Base-by-base conservation (phyloP, 2,113 vertebrate species). In the Cervus canadensis region DNA sequence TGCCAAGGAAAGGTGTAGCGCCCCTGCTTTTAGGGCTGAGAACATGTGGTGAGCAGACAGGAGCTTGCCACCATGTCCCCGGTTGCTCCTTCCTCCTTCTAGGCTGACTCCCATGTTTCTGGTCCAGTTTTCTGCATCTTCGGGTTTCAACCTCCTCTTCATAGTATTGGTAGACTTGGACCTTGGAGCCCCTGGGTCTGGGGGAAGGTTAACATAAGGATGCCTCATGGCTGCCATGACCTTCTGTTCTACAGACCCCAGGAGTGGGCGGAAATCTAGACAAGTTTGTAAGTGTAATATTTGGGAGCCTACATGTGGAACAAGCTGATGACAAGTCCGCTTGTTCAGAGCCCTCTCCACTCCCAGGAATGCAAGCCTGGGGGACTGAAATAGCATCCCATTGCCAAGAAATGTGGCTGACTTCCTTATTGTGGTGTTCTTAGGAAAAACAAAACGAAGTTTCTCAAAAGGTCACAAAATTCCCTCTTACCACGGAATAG, bases 401-500 rank as follows among this genome's bases (percentile, higher is more conserved):
- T 16, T 17, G 67, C 76, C 79, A 45, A 96, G 90, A 94, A 78
- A 84, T 59, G 13, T 85, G 64, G 30, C 78, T 88, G 56, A 71
- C 85, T 97, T 96, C 82, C 94, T 93, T 89, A 84, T 81, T 8
- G 0, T 19, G 43, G 43, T 92, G 59, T 94, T 95, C 88, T 97
- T 82, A 76, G 57, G 36, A 89, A 96, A 97, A 96, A 83, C 9
- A 94, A 91, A 84, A 82, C n/a, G 64, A 48, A 96, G 50, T 59
- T 84, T 90, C 54, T 94, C 50, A 50, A 94, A 97, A 97, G 84
- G 71, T 97, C 94, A 91, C n/a, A 96, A 97, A 97, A 97, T 89
- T 83, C 50, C 81, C 28, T 96, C 56, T 86, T 16, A 91, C 92
- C 82, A 79, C 26, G 83, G 67, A 62, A 62, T 50, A 82, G 48